phyloP scores from a whole-genome alignment of 2,797 vertebrate species.

The Glossophaga mutica region DNA sequence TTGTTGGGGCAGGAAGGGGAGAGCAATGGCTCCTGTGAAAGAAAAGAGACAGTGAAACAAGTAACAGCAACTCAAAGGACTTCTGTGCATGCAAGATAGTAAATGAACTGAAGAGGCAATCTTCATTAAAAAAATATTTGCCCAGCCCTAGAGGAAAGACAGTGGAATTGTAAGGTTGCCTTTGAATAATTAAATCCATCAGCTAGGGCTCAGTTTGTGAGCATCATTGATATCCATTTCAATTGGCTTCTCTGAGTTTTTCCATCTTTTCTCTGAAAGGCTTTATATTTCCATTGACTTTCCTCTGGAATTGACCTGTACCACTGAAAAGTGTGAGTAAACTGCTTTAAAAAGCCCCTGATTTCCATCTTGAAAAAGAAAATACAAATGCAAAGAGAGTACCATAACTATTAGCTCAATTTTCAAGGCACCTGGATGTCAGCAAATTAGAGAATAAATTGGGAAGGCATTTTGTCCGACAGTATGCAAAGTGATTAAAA shows the following conservation, averaged over 20 bases:
- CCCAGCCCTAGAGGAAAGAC: neutral
- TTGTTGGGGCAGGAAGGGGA: conserved; percentile 7
- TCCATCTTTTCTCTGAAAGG: neutral
- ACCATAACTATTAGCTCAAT: neutral
- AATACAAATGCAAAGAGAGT: neutral
- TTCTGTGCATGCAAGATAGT: neutral
- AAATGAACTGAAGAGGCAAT: conserved; percentile 31
- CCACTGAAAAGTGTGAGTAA: neutral
- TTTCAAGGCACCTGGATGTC: neutral
- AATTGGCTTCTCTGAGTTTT: neutral
- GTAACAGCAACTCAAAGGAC: neutral
- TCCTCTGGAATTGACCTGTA: conserved; percentile 28
- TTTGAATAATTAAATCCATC: neutral
- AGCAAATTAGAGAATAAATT: neutral
- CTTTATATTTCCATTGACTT: neutral
- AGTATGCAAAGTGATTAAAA: neutral
- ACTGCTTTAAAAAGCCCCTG: neutral
- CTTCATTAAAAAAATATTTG: neutral
- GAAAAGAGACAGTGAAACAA: neutral
- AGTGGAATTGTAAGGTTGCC: neutral
- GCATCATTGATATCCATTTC: neutral
- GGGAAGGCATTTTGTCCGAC: neutral
- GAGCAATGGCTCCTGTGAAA: neutral
- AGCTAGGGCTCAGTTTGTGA: neutral
- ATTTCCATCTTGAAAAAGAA: conserved; percentile 6